Conservation (phyloP, 92 coral and sea anemone species). For the Desmophyllum pertusum region DNA sequence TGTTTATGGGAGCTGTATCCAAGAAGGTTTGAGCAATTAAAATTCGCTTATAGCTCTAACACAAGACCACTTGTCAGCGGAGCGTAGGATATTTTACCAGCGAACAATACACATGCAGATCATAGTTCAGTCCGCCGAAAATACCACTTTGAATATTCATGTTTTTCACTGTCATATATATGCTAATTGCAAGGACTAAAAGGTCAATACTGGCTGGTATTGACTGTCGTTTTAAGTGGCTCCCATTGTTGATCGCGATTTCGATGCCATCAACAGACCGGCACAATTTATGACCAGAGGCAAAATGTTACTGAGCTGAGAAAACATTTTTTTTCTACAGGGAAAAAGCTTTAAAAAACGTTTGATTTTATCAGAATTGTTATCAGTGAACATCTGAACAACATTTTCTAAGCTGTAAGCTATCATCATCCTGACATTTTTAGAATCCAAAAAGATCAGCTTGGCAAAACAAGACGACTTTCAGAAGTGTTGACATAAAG, state of each 20-base stretch:
- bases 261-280: not conserved
- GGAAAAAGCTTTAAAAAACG: not conserved
- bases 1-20: not conserved
- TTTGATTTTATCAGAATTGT: not conserved
- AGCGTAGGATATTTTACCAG: conserved; percentile 6
- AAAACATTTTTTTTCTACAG: not conserved
- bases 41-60: not conserved
- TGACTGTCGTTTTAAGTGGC: conserved; percentile 24
- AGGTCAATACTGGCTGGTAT: conserved; percentile 7
- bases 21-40: not conserved
- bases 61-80: conserved; percentile 1
- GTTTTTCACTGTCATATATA: not conserved
- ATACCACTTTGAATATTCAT: conserved; percentile 34
- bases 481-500: not conserved
- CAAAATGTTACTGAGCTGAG: not conserved
- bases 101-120: conserved; percentile 41
- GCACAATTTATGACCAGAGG: not conserved
- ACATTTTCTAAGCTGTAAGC: not conserved
- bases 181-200: conserved; percentile 5
- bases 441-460: no score
- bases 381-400: not conserved
- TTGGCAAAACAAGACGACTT: not conserved
- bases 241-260: not conserved
- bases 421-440: not conserved
- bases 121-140: not conserved